Evolutionary conservation across 1,140 invertebrate species (phyloP).

Genomic region (Coelopa frigida): DNA sequence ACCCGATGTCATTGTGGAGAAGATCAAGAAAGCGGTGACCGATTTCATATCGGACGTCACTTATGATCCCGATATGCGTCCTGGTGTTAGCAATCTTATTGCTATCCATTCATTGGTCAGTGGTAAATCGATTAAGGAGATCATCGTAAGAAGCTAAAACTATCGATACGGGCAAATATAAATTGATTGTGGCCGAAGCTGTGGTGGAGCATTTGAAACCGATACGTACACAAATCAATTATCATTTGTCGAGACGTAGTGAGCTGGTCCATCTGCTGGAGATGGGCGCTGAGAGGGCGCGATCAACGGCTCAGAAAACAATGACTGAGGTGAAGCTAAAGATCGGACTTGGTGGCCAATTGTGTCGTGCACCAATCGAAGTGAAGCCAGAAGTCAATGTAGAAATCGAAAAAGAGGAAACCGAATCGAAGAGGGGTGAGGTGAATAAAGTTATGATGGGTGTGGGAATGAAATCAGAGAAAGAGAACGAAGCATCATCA

Average conservation of each 20-base stretch:
- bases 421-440: no score
- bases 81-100: slow-evolving; percentile 85
- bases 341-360: slow-evolving; percentile 54
- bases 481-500: no score
- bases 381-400: background rate
- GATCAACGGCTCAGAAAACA: slow-evolving; percentile 57
- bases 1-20: slow-evolving; percentile 67
- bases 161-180: slow-evolving; percentile 75
- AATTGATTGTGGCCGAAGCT: slow-evolving; percentile 65
- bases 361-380: no score
- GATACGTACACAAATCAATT: slow-evolving; percentile 57
- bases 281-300: slow-evolving; percentile 62
- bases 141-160: slow-evolving; percentile 60
- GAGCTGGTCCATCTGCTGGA: slow-evolving; percentile 64
- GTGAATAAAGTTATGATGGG: no score
- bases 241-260: slow-evolving; percentile 52
- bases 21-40: slow-evolving; percentile 87
- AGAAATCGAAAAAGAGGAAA: no score
- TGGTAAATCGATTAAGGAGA: slow-evolving; percentile 60
- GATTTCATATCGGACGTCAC: slow-evolving; percentile 81
- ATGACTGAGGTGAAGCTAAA: slow-evolving; percentile 61
- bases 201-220: slow-evolving; percentile 66
- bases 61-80: slow-evolving; percentile 68
- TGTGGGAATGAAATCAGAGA: no score
- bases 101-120: slow-evolving; percentile 72